These are phyloP conservation scores for Romanomermis culicivorax DNA, from an alignment of 2,888 invertebrate genomes.

Conservation along the genomic window DNA sequence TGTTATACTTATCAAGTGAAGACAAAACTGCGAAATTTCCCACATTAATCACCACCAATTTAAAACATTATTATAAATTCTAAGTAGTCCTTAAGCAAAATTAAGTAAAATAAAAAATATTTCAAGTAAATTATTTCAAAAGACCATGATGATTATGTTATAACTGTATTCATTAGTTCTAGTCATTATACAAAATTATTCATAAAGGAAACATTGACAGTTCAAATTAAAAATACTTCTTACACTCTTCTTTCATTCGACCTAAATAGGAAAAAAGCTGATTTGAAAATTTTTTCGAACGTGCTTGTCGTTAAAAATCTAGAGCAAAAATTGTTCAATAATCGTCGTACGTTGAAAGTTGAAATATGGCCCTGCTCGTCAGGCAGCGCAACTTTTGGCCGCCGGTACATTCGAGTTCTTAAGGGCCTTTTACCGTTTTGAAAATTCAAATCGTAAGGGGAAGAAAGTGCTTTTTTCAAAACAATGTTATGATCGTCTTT, in stretches of 20 bases:
- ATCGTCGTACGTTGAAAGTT: neutral
- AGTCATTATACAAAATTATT: no score
- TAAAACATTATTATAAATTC: no score
- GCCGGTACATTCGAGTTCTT: conserved; percentile 53
- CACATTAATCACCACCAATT: no score
- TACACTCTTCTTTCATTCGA: neutral
- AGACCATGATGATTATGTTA: no score
- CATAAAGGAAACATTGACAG: no score
- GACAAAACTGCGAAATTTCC: no score
- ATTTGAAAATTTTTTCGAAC: neutral
- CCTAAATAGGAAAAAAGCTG: neutral
- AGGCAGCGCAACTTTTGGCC: conserved; percentile 44
- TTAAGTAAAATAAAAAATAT: no score
- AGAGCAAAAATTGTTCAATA: conserved; percentile 11
- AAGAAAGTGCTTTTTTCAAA: conserved; percentile 9
- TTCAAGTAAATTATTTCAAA: no score
- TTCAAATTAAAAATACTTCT: no score
- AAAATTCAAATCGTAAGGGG: conserved; percentile 17
- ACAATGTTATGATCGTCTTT: conserved; percentile 46
- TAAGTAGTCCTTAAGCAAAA: no score
- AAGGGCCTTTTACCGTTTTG: conserved; percentile 32
- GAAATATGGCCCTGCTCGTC: conserved; percentile 38
- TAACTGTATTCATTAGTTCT: no score
- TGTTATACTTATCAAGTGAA: no score
- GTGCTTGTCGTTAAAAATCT: conserved; percentile 34